Evolutionary conservation across 2,113 vertebrate genomes (phyloP).

Genomic region (Anser brachyrhynchus): DNA sequence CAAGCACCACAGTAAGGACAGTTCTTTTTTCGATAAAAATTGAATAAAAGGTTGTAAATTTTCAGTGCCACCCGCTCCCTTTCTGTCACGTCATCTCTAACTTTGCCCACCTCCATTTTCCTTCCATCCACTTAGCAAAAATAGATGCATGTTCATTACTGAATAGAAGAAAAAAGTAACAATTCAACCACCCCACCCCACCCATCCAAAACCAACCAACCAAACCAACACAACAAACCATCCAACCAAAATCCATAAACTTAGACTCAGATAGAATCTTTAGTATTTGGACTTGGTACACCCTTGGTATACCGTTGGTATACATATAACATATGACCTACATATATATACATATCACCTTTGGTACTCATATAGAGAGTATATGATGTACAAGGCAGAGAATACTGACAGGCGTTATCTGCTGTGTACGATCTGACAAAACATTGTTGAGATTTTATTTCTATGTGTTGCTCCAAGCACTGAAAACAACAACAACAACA

Average conservation of each 20-base stretch:
- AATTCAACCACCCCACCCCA: background rate
- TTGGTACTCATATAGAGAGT: background rate
- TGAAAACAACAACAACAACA: background rate
- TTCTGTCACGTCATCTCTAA: background rate
- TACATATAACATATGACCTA: too few species aligned
- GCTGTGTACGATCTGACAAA: background rate
- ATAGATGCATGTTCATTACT: background rate
- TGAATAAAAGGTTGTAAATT: constrained; percentile 50
- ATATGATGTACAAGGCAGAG: background rate
- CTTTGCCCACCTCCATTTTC: background rate
- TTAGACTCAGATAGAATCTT: background rate
- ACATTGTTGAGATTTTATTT: background rate
- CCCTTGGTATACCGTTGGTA: too few species aligned
- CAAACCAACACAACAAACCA: too few species aligned
- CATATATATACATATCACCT: too few species aligned
- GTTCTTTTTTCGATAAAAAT: background rate
- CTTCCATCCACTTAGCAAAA: background rate
- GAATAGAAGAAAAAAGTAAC: background rate
- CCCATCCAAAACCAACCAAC: background rate
- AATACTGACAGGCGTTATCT: background rate
- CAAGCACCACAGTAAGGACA: constrained; percentile 30
- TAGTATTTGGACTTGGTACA: background rate
- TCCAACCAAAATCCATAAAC: background rate
- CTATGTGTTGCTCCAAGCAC: background rate
- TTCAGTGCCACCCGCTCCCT: background rate